phyloP scores from a whole-genome alignment of 2,113 vertebrate species.

The Trogon surrucura region DNA sequence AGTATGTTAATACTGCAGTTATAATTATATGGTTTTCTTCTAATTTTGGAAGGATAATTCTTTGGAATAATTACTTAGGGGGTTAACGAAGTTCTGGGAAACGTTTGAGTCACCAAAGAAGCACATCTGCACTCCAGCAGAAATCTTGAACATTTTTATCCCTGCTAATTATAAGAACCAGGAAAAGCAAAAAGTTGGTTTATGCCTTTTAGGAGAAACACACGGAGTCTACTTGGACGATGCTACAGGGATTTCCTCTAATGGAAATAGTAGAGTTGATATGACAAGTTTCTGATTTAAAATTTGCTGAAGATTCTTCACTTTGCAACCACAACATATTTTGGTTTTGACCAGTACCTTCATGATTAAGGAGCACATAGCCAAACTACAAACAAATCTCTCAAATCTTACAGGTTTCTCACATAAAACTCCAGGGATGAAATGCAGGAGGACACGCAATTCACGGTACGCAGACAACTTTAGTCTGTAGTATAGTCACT shows the following conservation, averaged over 20 bases:
- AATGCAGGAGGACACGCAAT: background rate
- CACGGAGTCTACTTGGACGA: background rate
- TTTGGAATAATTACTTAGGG: conserved; percentile 40
- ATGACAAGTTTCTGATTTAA: background rate
- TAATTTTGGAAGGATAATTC: conserved; percentile 59
- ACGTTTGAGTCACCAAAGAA: conserved; percentile 50
- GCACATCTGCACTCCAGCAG: conserved; percentile 28
- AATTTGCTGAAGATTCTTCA: background rate
- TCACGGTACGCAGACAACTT: background rate
- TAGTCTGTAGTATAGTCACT: background rate
- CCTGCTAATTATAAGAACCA: background rate
- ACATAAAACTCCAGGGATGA: background rate
- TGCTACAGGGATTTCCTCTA: conserved; percentile 7
- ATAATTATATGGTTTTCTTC: conserved; percentile 57
- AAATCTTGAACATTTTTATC: conserved; percentile 29
- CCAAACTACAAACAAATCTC: background rate
- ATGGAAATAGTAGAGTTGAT: background rate
- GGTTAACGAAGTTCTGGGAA: conserved; percentile 54
- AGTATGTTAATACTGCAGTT: conserved; percentile 54
- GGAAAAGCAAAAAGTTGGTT: conserved; percentile 6
- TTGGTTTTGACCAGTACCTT: background rate
- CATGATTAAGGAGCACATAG: background rate
- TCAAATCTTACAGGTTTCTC: background rate
- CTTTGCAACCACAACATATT: background rate
- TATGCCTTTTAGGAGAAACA: conserved; percentile 27